Conservation (phyloP, 2,888 invertebrate genomes). For the Syrphus vitripennis region DNA sequence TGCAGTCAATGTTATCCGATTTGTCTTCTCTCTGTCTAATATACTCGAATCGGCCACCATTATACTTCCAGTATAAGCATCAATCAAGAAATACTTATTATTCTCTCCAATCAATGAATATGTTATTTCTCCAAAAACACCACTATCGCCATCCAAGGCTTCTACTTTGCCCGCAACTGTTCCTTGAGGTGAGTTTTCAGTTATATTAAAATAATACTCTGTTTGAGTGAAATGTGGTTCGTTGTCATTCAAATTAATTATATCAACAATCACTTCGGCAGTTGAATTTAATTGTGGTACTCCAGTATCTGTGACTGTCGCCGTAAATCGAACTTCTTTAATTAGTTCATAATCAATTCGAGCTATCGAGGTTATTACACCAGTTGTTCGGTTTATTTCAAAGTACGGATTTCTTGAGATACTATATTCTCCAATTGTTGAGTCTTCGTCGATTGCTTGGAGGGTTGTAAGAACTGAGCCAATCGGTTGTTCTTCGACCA, state of each 20-base stretch:
- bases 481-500: constrained; percentile 91
- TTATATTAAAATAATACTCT: constrained; percentile 87
- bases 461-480: constrained; percentile 90
- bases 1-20: constrained; percentile 88
- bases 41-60: constrained; percentile 87
- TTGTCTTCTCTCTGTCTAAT: constrained; percentile 89
- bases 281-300: constrained; percentile 91
- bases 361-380: constrained; percentile 87
- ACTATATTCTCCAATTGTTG: constrained; percentile 88
- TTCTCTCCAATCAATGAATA: constrained; percentile 90
- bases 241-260: constrained; percentile 94
- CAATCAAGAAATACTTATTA: constrained; percentile 88
- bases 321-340: constrained; percentile 89
- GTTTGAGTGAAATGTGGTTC: constrained; percentile 88
- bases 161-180: constrained; percentile 88
- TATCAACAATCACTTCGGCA: constrained; percentile 88
- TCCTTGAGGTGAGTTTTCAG: constrained; percentile 89
- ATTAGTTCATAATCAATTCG: constrained; percentile 92
- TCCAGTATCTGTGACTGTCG: constrained; percentile 92
- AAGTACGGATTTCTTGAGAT: constrained; percentile 88
- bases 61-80: constrained; percentile 88
- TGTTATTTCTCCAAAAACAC: constrained; percentile 88
- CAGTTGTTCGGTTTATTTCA: constrained; percentile 90
- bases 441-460: constrained; percentile 90
- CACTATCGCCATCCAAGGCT: constrained; percentile 90